Percentiles rank a stretch among this genome's conserved stretches.
Conservation (phyloP, 2,888 invertebrate species). For the Melitaea athalia region DNA sequence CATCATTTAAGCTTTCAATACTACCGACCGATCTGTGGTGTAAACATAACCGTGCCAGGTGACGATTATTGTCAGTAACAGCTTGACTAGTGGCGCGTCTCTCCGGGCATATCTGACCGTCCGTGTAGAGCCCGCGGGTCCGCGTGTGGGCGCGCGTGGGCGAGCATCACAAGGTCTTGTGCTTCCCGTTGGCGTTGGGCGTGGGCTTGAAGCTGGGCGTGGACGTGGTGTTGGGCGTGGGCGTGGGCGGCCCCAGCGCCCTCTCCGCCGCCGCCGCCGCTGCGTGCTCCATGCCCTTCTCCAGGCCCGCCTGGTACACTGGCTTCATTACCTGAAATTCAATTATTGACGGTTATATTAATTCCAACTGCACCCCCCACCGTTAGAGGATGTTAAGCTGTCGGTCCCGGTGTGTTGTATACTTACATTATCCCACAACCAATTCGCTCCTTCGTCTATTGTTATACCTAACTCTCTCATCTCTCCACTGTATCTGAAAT, state of each 20-base stretch:
- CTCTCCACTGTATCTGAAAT: conserved; percentile 94
- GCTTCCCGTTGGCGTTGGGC: not conserved
- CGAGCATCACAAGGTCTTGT: conserved; percentile 83
- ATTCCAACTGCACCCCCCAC: too few relatives aligned
- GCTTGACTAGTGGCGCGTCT: conserved; percentile 6
- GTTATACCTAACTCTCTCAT: conserved; percentile 92
- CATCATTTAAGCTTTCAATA: too few relatives aligned
- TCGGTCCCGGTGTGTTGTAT: too few relatives aligned
- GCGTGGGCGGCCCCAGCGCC: conserved; percentile 80
- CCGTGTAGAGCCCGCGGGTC: not conserved
- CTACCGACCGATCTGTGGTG: not conserved
- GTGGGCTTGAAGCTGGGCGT: conserved; percentile 8
- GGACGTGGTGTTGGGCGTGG: conserved; percentile 67
- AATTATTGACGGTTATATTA: too few relatives aligned
- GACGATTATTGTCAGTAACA: not conserved
- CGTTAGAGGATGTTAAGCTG: too few relatives aligned
- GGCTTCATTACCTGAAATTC: conserved; percentile 89
- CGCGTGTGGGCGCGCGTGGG: conserved; percentile 31
- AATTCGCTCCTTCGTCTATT: conserved; percentile 93
- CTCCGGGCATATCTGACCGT: not conserved
- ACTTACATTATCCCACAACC: conserved; percentile 96
- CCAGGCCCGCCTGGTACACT: conserved; percentile 89
- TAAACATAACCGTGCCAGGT: not conserved
- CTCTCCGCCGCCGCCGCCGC: conserved; percentile 89
- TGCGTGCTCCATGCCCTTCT: conserved; percentile 91